Evolutionary conservation across 2,888 invertebrate species (phyloP).

Genomic region (Protonemura montana): DNA sequence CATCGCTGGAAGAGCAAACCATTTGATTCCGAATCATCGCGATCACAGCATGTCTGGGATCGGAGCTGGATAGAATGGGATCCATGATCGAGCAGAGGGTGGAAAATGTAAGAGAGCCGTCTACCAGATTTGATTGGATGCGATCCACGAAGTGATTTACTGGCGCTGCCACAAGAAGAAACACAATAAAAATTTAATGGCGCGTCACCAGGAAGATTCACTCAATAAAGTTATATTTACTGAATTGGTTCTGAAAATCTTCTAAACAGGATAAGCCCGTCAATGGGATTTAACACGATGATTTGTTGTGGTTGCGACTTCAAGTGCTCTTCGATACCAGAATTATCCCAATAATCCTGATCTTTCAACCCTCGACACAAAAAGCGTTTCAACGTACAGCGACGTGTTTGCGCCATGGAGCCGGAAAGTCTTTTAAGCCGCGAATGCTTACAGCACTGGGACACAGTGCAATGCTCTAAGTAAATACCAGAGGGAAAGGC

Average conservation of each 20-base stretch:
- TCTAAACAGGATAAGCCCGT: constrained; percentile 37
- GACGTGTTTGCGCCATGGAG: neutral
- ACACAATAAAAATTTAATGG: constrained; percentile 49
- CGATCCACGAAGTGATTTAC: constrained; percentile 45
- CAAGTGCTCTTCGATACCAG: constrained; percentile 15
- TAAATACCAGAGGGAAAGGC: neutral
- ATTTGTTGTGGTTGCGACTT: constrained; percentile 34
- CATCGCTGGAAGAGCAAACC: neutral
- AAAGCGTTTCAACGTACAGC: neutral
- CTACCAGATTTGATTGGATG: constrained; percentile 47
- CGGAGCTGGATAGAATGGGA: neutral
- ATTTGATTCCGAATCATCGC: too few species aligned
- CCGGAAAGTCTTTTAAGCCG: neutral
- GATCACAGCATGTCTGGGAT: neutral
- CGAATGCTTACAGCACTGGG: neutral
- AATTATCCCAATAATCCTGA: constrained; percentile 13
- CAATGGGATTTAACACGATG: constrained; percentile 26
- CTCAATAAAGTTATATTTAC: constrained; percentile 43
- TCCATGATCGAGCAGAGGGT: neutral
- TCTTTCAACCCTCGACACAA: constrained; percentile 3
- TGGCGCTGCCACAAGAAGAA: constrained; percentile 40
- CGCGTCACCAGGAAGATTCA: constrained; percentile 45
- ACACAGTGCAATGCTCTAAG: neutral
- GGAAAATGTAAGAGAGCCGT: constrained; percentile 18
- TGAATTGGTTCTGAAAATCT: constrained; percentile 40